phyloP scores from a whole-genome alignment of 1,140 invertebrate species.

The Pygmarrhopalites habei region DNA sequence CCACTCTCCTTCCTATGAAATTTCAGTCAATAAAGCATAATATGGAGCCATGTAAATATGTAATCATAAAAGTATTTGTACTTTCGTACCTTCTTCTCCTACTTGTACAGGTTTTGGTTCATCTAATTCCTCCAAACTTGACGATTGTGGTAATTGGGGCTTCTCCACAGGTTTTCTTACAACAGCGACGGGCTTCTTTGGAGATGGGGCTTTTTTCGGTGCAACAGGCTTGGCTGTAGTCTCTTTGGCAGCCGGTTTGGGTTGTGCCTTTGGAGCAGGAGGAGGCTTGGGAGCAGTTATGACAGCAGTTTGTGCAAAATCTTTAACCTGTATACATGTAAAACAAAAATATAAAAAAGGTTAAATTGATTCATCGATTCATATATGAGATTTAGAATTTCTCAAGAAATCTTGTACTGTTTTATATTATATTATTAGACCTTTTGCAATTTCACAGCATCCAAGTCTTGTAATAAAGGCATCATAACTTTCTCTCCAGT shows the following conservation, averaged over 20 bases:
- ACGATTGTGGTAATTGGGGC: constrained; percentile 19
- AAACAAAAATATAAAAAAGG: constrained; percentile 13
- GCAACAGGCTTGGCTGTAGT: constrained; percentile 18
- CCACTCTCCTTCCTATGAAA: constrained; percentile 46
- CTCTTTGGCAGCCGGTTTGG: constrained; percentile 42
- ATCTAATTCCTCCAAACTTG: constrained; percentile 1
- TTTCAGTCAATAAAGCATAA: neutral
- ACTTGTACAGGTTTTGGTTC: neutral
- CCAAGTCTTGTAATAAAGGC: constrained; percentile 79
- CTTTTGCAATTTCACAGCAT: constrained; percentile 86
- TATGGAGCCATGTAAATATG: neutral
- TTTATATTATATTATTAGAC: constrained; percentile 42
- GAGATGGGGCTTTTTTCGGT: constrained; percentile 23
- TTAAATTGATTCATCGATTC: no score
- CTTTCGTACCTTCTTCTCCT: no score
- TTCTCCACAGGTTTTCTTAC: constrained; percentile 34
- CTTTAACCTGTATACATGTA: constrained; percentile 81
- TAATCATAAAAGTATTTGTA: neutral
- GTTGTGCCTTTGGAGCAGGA: constrained; percentile 43
- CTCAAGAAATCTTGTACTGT: no score
- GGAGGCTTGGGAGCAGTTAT: constrained; percentile 47
- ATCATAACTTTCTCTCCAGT: constrained; percentile 84
- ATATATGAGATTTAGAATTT: no score
- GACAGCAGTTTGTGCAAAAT: constrained; percentile 85
- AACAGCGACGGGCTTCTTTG: constrained; percentile 26